Evolutionary conservation across 1,140 invertebrate species (phyloP).

Genomic region (Cardiocondyla obscurior): DNA sequence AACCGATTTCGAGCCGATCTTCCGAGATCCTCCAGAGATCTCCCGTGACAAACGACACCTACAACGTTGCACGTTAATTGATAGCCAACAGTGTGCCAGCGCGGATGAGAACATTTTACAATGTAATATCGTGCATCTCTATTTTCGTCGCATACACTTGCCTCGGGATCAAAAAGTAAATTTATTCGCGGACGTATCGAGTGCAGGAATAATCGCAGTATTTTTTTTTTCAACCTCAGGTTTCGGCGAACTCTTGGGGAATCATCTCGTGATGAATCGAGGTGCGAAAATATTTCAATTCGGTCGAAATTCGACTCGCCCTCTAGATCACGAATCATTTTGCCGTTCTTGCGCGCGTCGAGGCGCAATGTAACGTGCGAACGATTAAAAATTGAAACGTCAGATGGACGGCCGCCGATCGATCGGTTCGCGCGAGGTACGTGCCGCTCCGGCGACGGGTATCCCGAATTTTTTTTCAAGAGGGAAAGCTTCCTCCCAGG

Average conservation of each 20-base stretch:
- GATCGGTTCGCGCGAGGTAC: not conserved
- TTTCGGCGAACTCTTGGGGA: not conserved
- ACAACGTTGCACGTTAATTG: not conserved
- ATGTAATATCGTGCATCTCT: too few relatives aligned
- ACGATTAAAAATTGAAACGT: conserved; percentile 66
- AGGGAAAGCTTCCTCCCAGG: conserved; percentile 65
- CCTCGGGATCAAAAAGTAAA: not conserved
- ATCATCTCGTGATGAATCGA: not conserved
- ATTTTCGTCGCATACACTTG: not conserved
- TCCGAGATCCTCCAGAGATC: not conserved
- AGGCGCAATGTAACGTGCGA: not conserved
- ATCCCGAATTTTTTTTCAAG: conserved; percentile 70
- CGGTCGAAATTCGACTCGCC: not conserved
- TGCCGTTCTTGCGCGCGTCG: not conserved
- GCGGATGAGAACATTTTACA: not conserved
- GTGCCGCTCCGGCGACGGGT: conserved; percentile 33
- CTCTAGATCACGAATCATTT: not conserved
- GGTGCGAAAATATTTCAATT: conserved; percentile 13
- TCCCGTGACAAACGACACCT: conserved; percentile 2
- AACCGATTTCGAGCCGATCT: conserved; percentile 17
- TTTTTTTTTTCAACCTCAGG: too few relatives aligned
- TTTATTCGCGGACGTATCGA: not conserved
- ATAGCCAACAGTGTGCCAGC: not conserved
- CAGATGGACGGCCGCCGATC: not conserved
- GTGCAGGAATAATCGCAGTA: not conserved